Evolutionary conservation across 23 tunicate genomes (phyloP), one percentile per base, ranked within the genome.

Genomic region (Botrylloides violaceus): DNA sequence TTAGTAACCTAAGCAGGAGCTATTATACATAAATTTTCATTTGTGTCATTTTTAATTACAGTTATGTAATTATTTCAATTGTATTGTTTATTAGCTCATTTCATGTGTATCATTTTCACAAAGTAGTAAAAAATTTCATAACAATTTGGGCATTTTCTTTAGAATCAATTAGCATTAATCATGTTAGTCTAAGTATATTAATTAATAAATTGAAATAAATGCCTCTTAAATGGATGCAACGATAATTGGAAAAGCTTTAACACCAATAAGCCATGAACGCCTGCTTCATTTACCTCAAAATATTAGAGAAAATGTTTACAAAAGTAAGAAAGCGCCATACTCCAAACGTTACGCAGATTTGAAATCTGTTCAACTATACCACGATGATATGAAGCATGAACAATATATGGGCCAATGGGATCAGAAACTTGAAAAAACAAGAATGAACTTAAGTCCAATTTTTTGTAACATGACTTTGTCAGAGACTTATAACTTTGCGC

Each of bases 401-500:
- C 53, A 43, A 43, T 43, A 7, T 43, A 7, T 15, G 15, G 15
- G 53, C 53, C 53, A 15, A 15, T 15, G 15, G 12, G 53, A 43
- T 15, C 53, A 9, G 12, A 15, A 9, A 15, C 53, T 25, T 63
- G 35, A 28, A 26, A 63, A 31, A 31, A 27, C 70, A 3, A 3
- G 4, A 3, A 27, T 31, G 3, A 6, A 63, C 9, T 31, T 63
- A 33, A 4, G 6, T 4, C 70, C 70, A 25, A 63, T 28, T 31
- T 63, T 63, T 59, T n/a, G 64, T 59, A 59, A 26, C 27, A 22
- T 59, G 64, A 12, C 64, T 12, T 22, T 59, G 30, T 23, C 64
- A 6, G 64, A 59, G 30, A 59, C 64, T 59, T 59, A 59, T n/a
- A 59, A 59, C 19, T 59, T 59, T 59, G 64, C 64, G 27, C 28